Evolutionary conservation across 2,888 invertebrate species (phyloP), one percentile per base, ranked within the genome.

Genomic region (Thyatira batis): DNA sequence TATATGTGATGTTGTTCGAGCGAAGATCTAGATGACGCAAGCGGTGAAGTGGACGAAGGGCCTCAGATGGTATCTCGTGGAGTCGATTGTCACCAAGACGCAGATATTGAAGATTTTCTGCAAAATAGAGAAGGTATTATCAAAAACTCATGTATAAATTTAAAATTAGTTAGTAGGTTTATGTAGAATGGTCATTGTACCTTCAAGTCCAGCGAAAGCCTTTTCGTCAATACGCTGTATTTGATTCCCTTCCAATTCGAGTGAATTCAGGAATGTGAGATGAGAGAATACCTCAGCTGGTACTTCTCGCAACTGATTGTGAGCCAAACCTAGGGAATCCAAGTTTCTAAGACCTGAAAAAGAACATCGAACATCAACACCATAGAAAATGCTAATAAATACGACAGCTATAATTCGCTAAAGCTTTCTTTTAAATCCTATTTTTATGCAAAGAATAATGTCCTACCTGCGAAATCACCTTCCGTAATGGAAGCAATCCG

Each of bases 31-130:
- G 92, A 78, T 98, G 97, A 9, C 97, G 94, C n/a, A 98, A 91
- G 17, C 97, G 95, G 83, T 97, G 97, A 58, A 98, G 89, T 0
- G 96, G 94, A 53, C 96, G 94, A 54, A 98, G 89, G 0, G 98
- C 97, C 56, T 96, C 95, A 43, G 96, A 96, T 1, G 98, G 98
- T 63, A 98, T 96, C 33, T 95, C 93, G 74, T 97, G 96, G 53
- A 98, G 93, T 70, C 96, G 96, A 82, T 98, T 98, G 85, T 97
- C 97, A 1, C 97, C 97, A 65, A 98, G 88, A 51, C 97, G 95
- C 20, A 98, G 92, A 85, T 97, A 98, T 82, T 98, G 97, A 55
- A 98, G 93, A 82, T 97, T 97, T 89, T 97, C 98, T 98, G 88
- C 0, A 84, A 85, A 65, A 60, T 58, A 46, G 45, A 54, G 30